These are phyloP conservation scores for Syngnathus floridae DNA, from an alignment of 2,113 vertebrate species.

Conservation along the genomic window DNA sequence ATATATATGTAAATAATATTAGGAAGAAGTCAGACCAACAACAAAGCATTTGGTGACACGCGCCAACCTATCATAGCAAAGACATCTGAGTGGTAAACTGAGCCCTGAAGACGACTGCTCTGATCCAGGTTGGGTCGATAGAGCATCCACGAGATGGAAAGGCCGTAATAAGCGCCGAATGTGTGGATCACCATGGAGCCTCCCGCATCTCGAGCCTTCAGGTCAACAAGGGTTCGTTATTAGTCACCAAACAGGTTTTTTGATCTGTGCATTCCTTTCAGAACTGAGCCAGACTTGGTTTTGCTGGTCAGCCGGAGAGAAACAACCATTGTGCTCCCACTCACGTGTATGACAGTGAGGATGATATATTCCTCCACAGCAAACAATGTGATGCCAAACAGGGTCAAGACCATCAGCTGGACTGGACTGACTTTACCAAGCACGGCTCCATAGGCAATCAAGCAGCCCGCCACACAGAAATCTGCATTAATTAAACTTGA, in stretches of 20 bases:
- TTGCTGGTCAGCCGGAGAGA: too few species aligned
- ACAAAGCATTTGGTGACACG: background rate
- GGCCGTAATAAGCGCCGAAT: constrained; percentile 93
- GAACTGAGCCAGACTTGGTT: too few species aligned
- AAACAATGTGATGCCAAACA: constrained; percentile 89
- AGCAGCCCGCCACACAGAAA: constrained; percentile 89
- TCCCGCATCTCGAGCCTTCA: constrained; percentile 87
- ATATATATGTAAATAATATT: background rate
- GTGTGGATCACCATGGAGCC: constrained; percentile 97
- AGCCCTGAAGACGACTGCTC: constrained; percentile 76
- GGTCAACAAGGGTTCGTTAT: background rate
- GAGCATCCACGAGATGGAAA: constrained; percentile 84
- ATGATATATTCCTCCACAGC: constrained; percentile 89
- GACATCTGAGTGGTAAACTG: constrained; percentile 84
- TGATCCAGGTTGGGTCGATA: constrained; percentile 83
- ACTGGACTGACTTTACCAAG: constrained; percentile 92
- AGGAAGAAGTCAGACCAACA: background rate
- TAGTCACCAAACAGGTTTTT: background rate
- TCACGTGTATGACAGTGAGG: constrained; percentile 80
- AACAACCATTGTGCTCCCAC: constrained; percentile 23
- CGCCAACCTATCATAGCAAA: constrained; percentile 91
- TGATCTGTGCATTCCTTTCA: too few species aligned
- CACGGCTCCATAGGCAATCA: constrained; percentile 89
- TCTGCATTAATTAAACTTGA: constrained; percentile 91
- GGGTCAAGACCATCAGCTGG: constrained; percentile 86